phyloP scores from a whole-genome alignment of 2,113 vertebrate genomes.

The Bubo bubo region DNA sequence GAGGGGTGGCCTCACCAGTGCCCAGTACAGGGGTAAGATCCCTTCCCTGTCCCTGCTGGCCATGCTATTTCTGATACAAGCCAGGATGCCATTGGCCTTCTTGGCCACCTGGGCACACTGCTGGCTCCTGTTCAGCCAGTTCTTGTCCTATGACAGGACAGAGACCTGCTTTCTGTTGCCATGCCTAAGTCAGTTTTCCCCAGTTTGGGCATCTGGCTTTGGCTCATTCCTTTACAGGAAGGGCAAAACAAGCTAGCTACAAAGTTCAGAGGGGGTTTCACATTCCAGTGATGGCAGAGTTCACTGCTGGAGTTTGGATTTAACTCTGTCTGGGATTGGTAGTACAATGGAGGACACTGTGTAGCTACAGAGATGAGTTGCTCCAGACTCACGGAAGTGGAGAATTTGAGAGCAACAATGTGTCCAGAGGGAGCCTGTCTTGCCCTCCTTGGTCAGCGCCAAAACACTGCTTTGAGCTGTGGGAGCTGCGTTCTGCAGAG shows the following conservation, averaged over 20 bases:
- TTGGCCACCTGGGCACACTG: no score
- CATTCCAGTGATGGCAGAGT: neutral
- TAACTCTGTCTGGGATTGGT: neutral
- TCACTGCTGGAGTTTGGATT: neutral
- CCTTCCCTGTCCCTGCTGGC: no score
- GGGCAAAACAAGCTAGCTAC: neutral
- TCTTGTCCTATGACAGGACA: neutral
- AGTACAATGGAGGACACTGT: neutral
- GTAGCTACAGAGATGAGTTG: neutral
- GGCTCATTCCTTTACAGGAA: neutral
- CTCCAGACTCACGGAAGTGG: neutral
- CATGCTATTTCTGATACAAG: no score
- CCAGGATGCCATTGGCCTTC: no score
- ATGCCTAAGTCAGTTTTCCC: neutral
- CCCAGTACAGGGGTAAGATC: no score
- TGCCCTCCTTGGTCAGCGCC: neutral
- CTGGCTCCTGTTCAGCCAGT: no score
- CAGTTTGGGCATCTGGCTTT: neutral
- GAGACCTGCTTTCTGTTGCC: neutral
- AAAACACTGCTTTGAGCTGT: neutral
- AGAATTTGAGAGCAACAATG: neutral
- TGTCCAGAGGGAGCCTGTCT: neutral
- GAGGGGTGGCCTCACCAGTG: no score
- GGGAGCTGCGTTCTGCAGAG: neutral
- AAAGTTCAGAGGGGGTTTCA: neutral